Base-by-base conservation (phyloP, 2,113 vertebrate species). In the Lota lota region DNA sequence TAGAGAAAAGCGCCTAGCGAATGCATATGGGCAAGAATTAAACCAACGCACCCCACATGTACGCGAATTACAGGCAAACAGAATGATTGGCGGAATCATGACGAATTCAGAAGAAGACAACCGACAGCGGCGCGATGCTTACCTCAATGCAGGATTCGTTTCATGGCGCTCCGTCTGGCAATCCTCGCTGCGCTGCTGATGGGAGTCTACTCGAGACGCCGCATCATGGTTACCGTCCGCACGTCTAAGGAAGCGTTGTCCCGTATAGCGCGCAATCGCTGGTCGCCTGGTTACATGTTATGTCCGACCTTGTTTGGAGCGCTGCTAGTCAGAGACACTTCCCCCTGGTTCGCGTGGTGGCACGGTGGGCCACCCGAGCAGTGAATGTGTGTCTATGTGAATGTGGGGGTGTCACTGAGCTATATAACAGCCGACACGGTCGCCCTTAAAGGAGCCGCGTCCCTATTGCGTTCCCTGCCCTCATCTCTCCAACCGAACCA, bases 381-480 rank as follows among this genome's bases (percentile, higher is more conserved):
- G n/a, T n/a, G n/a, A n/a, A n/a, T n/a, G n/a, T n/a, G 63, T 36
- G 67, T 40, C 19, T 61, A 66, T 51, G 67, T 40, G 51, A 50
- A 40, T 40, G 57, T 20, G 54, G 56, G 68, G 64, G 66, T 54
- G 78, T 67, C 54, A 73, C 71, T 69, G 79, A 83, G 86, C 83
- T 83, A 70, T 84, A 85, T 74, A 79, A 74, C 84, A 76, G 75
- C 72, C 68, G 61, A 57, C 54, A 74, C 78, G 78, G 70, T 67
- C 76, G 73, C 17, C 69, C 83, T 88, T 88, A 87, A 89, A 88
- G 85, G 80, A 83, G 78, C 82, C 86, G 83, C 80, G 40, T 85
- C 77, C 77, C 81, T 83, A 77, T 77, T 82, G 73, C 36, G 6
- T 40, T 7, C 36, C 36, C 36, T 10, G 1, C 6, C 36, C 11